phyloP scores from a whole-genome alignment of 2,113 vertebrate genomes.

The Acinonyx jubatus region DNA sequence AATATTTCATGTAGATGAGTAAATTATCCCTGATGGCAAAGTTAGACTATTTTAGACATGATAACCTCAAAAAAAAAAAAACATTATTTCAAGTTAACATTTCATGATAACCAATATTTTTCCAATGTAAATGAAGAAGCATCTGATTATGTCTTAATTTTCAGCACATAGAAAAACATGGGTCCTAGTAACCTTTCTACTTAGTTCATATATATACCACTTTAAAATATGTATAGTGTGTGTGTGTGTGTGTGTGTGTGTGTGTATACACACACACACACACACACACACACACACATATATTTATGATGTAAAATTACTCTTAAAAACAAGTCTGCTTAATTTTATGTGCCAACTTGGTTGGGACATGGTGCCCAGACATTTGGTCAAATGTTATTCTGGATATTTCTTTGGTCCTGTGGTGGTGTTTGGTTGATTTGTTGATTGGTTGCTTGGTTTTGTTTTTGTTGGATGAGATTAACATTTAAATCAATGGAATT shows the following conservation, averaged over 20 bases:
- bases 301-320: neutral
- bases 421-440: neutral
- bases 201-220: neutral
- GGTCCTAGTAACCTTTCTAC: neutral
- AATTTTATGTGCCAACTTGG: neutral
- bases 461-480: neutral
- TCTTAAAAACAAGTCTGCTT: neutral
- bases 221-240: neutral
- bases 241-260: no score
- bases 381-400: neutral
- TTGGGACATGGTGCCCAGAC: neutral
- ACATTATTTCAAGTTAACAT: constrained; percentile 26
- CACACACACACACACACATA: no score
- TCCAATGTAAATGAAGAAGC: constrained; percentile 10
- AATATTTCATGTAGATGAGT: constrained; percentile 65
- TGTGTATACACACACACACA: no score
- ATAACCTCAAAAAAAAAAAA: constrained; percentile 10
- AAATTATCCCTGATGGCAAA: constrained; percentile 48
- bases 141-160: constrained; percentile 28
- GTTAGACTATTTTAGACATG: constrained; percentile 44
- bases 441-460: neutral
- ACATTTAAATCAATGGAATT: neutral
- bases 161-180: neutral
- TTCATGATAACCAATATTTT: constrained; percentile 48
- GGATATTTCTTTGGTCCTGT: neutral